Conservation (phyloP, 2,797 vertebrate genomes). For the Acrossocheilus fasciatus region DNA sequence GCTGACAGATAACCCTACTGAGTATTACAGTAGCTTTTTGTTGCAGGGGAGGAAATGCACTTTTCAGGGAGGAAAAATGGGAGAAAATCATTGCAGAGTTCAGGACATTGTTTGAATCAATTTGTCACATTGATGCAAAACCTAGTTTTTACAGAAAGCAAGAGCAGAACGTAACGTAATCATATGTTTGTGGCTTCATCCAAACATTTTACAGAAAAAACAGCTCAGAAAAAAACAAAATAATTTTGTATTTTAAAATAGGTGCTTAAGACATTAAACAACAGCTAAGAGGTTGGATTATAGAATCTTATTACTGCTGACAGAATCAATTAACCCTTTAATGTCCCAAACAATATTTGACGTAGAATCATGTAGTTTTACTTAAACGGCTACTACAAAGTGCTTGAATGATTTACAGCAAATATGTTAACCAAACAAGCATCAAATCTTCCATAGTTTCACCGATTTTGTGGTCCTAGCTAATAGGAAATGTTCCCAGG, state of each 20-base stretch:
- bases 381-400: neutral
- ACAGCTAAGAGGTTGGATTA: neutral
- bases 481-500: neutral
- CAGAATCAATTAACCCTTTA: neutral
- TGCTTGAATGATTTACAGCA: constrained; percentile 13
- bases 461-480: neutral
- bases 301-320: neutral
- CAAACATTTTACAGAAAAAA: constrained; percentile 11
- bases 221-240: neutral
- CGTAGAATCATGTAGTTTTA: neutral
- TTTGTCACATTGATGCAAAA: constrained; percentile 55
- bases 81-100: constrained; percentile 51
- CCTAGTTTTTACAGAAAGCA: constrained; percentile 9
- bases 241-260: neutral
- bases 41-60: constrained; percentile 54
- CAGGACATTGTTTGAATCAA: constrained; percentile 49
- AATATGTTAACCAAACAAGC: neutral
- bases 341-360: neutral
- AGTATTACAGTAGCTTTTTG: constrained; percentile 67
- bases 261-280: neutral
- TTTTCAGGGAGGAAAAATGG: constrained; percentile 51
- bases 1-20: constrained; percentile 63
- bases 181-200: neutral
- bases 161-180: constrained; percentile 1
- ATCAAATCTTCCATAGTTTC: constrained; percentile 6